phyloP scores from a whole-genome alignment of 92 coral and sea anemone species.

The Umimayanthus chanpuru region DNA sequence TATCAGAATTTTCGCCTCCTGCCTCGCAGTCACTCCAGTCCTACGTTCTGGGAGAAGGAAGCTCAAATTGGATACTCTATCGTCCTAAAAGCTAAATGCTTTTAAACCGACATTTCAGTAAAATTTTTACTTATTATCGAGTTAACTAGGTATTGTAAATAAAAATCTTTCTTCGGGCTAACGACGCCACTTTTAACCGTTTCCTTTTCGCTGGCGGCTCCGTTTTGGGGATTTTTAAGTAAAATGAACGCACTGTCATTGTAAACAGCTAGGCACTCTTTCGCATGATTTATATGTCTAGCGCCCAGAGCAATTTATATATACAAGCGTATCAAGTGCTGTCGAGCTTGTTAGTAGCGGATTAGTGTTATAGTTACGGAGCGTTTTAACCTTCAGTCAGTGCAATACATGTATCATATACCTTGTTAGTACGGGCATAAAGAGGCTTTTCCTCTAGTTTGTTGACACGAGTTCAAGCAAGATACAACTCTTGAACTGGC shows the following conservation, averaged over 20 bases:
- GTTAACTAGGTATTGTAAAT: background rate
- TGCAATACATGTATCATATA: conserved; percentile 28
- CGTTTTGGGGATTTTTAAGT: background rate
- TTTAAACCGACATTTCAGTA: background rate
- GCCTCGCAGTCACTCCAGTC: too few relatives aligned
- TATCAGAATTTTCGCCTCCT: too few relatives aligned
- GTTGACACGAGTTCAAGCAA: background rate
- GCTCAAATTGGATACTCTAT: too few relatives aligned
- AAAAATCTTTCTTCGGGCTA: background rate
- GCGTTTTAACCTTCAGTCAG: conserved; percentile 4
- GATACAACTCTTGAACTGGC: background rate
- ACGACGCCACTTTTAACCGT: background rate
- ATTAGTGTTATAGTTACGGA: conserved; percentile 13
- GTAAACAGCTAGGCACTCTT: background rate
- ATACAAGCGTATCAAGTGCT: conserved; percentile 3
- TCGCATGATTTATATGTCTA: conserved; percentile 5
- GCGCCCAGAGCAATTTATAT: conserved; percentile 19
- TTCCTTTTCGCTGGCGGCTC: background rate
- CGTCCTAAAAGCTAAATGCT: too few relatives aligned
- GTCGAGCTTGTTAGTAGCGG: conserved; percentile 41
- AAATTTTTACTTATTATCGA: background rate
- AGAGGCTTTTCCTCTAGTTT: background rate
- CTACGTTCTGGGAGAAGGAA: background rate
- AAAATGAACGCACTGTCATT: background rate
- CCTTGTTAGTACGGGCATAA: conserved; percentile 32